Evolutionary conservation across 2,888 invertebrate genomes (phyloP).

Genomic region (Ectemnius lituratus): DNA sequence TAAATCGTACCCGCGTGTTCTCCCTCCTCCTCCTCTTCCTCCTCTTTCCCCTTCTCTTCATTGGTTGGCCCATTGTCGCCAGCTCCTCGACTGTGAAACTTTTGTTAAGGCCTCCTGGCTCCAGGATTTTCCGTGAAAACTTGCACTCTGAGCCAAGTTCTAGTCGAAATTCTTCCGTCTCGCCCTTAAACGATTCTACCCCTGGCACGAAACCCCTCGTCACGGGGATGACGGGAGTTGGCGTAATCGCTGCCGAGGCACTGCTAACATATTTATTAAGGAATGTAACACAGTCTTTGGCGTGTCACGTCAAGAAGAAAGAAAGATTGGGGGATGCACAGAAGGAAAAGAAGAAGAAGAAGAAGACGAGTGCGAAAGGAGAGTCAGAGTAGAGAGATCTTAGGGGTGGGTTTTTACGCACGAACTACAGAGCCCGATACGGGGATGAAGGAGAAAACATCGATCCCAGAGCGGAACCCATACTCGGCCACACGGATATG

Average conservation of each 20-base stretch:
- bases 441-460: constrained; percentile 64
- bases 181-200: too few relatives aligned
- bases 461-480: constrained; percentile 57
- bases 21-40: constrained; percentile 46
- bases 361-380: background rate
- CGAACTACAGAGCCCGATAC: constrained; percentile 71
- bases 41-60: background rate
- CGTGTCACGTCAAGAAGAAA: too few relatives aligned
- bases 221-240: too few relatives aligned
- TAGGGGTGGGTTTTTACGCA: constrained; percentile 74
- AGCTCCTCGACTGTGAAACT: constrained; percentile 71
- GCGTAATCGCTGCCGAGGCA: too few relatives aligned
- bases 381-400: constrained; percentile 55
- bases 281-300: too few relatives aligned
- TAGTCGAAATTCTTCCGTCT: background rate
- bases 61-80: constrained; percentile 64
- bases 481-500: constrained; percentile 22
- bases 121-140: constrained; percentile 66
- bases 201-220: too few relatives aligned
- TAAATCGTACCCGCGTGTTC: constrained; percentile 65
- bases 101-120: constrained; percentile 65
- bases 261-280: too few relatives aligned
- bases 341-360: background rate
- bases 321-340: too few relatives aligned
- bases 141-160: constrained; percentile 24